Base-by-base conservation (phyloP, 2,797 vertebrate genomes). In the Otus scops region DNA sequence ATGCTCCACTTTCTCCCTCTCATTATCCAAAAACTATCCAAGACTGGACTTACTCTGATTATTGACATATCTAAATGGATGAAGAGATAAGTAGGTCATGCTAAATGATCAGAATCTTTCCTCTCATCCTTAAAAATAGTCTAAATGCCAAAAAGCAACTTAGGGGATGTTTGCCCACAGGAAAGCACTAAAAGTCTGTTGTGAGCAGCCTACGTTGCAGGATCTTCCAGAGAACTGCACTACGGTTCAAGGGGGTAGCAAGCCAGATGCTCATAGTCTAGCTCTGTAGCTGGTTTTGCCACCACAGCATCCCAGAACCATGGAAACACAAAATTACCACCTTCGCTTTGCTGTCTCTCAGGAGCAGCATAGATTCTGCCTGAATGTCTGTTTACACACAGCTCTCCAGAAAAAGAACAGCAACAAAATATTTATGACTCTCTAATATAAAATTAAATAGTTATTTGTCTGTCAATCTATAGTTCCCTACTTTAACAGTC, bases 401-500 rank as follows among this genome's bases (percentile, higher is more conserved):
- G 41, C 75, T 20, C 34, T 81, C 27, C 38, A 87, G 27, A 30
- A 78, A 81, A 89, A 50, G 28, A 79, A 34, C 3, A 79, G 7
- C 63, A 85, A 36, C 16, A 64, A 84, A 84, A 63, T 71, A 89
- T 67, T 89, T 89, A 60, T 65, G 50, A 27, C 24, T 75, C 26
- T 60, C 17, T 57, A n/a, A 15, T 47, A 34, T 18, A 54, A 89
- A 95, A 74, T 57, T 50, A 81, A 47, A 71, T 34, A 89, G 22
- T 24, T 8, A 39, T 92, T 91, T 79, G 0, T 39, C 67, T 81
- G 38, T 26, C 59, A 78, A 30, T 68, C 54, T 69, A 10, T 38
- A 86, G 3, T 51, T 67, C n/a, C 9, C 11, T 34, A 18, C 36
- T 93, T 89, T 82, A 82, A 93, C 93, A 91, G 27, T 69, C 50